Percentiles rank a stretch among this genome's conserved stretches.
Conservation (phyloP, 1,140 invertebrate species). For the Eriocheir sinensis region DNA sequence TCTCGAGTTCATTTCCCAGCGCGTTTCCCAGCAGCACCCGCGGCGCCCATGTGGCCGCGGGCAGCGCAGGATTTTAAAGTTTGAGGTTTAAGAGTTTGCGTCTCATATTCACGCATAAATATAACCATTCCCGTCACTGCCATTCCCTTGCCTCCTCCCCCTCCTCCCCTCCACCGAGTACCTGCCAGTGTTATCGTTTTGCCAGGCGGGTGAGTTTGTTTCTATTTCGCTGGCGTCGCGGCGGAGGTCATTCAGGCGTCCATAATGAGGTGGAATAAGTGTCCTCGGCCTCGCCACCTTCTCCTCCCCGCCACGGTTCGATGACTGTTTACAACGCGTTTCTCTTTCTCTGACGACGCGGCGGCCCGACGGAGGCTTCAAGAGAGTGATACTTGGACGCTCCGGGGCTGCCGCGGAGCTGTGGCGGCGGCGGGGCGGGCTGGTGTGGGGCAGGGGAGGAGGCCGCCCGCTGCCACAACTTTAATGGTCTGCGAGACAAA, state of each 20-base stretch:
- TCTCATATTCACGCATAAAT: background rate
- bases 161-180: background rate
- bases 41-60: background rate
- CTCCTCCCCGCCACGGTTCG: background rate
- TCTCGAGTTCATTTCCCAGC: conserved; percentile 3
- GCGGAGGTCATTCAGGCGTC: background rate
- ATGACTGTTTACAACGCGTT: conserved; percentile 12
- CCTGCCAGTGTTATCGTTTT: background rate
- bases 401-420: background rate
- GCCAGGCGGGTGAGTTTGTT: background rate
- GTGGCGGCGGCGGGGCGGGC: background rate
- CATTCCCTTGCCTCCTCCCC: too few relatives aligned
- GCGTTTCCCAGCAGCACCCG: background rate
- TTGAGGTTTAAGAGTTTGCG: conserved; percentile 5
- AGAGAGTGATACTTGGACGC: background rate
- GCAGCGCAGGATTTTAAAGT: background rate
- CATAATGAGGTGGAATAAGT: conserved; percentile 1
- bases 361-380: background rate
- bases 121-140: too few relatives aligned
- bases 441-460: background rate
- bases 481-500: conserved; percentile 56
- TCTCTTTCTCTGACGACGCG: conserved; percentile 9
- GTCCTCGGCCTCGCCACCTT: background rate
- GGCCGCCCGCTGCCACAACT: background rate
- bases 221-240: background rate